phyloP scores from a whole-genome alignment of 2,797 vertebrate genomes.

The Lophotriccus pileatus region DNA sequence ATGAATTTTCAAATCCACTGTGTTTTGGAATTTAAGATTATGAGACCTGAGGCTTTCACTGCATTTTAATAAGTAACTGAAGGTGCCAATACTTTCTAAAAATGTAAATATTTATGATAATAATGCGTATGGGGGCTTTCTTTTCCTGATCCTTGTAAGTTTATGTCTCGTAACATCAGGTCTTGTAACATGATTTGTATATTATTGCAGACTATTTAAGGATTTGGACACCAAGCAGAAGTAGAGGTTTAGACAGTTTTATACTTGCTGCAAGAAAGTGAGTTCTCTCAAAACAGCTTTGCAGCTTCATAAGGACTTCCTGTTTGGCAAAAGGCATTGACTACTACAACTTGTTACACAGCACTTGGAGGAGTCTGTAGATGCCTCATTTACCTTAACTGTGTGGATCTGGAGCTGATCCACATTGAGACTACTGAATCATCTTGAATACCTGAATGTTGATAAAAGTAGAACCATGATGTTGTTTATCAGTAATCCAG shows the following conservation, averaged over 20 bases:
- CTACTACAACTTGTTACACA: slow-evolving; percentile 51
- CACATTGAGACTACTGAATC: slow-evolving; percentile 73
- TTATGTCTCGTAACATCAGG: slow-evolving; percentile 26
- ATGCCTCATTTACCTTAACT: neutral
- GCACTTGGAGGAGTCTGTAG: slow-evolving; percentile 61
- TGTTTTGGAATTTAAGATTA: slow-evolving; percentile 39
- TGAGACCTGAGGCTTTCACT: slow-evolving; percentile 44
- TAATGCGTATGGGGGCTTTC: neutral
- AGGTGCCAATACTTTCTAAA: slow-evolving; percentile 56
- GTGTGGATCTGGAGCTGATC: slow-evolving; percentile 24
- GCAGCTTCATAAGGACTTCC: neutral
- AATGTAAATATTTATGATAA: slow-evolving; percentile 41
- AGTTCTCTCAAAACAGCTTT: slow-evolving; percentile 22
- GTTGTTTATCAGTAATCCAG: neutral
- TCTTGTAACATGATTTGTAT: slow-evolving; percentile 43
- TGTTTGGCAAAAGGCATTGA: slow-evolving; percentile 2
- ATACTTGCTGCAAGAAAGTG: slow-evolving; percentile 22
- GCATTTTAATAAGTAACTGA: slow-evolving; percentile 46
- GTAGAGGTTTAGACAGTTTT: slow-evolving; percentile 21
- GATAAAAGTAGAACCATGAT: neutral
- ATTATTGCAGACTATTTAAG: neutral
- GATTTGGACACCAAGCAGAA: slow-evolving; percentile 15
- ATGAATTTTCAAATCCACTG: slow-evolving; percentile 43
- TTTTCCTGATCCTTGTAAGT: neutral
- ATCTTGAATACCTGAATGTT: slow-evolving; percentile 20